Evolutionary conservation across 2,888 invertebrate genomes (phyloP).

Genomic region (Emmelina monodactyla): DNA sequence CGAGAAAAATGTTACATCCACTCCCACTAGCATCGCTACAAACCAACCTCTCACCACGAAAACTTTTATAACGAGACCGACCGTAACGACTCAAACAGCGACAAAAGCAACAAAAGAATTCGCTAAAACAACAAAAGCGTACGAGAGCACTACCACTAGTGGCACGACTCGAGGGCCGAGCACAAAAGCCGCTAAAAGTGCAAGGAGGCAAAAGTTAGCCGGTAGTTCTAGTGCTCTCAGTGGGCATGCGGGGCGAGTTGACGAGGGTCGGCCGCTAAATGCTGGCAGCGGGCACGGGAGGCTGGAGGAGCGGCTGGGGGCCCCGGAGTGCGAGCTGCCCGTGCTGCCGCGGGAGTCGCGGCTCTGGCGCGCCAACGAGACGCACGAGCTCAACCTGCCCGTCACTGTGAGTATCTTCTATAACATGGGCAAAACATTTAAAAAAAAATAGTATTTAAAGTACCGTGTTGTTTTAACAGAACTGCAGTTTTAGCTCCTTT

Average conservation of each 20-base stretch:
- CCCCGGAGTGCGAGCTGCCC: constrained; percentile 72
- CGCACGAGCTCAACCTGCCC: constrained; percentile 73
- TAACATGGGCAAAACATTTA: too few relatives aligned
- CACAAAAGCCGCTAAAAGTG: constrained; percentile 32
- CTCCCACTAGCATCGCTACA: not conserved
- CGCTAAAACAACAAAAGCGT: constrained; percentile 44
- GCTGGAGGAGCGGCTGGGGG: constrained; percentile 69
- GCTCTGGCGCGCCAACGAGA: constrained; percentile 76
- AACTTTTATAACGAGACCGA: constrained; percentile 21
- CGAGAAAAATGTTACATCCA: constrained; percentile 30
- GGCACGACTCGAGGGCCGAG: constrained; percentile 25
- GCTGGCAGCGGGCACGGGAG: constrained; percentile 40
- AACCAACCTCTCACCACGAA: not conserved
- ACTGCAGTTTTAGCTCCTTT: too few relatives aligned
- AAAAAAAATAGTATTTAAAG: too few relatives aligned
- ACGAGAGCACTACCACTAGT: constrained; percentile 33
- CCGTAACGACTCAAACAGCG: constrained; percentile 30
- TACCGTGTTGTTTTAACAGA: too few relatives aligned
- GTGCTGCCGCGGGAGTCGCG: constrained; percentile 70
- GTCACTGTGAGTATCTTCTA: constrained; percentile 71
- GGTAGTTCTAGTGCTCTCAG: constrained; percentile 36
- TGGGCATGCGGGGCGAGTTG: too few relatives aligned
- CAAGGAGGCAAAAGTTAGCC: constrained; percentile 52
- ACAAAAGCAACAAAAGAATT: constrained; percentile 43
- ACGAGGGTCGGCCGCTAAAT: constrained; percentile 29